Percentiles rank a stretch among this genome's conserved stretches.
These are phyloP conservation scores for Tragopan temminckii DNA, from an alignment of 2,797 vertebrate genomes.

Conservation along the genomic window DNA sequence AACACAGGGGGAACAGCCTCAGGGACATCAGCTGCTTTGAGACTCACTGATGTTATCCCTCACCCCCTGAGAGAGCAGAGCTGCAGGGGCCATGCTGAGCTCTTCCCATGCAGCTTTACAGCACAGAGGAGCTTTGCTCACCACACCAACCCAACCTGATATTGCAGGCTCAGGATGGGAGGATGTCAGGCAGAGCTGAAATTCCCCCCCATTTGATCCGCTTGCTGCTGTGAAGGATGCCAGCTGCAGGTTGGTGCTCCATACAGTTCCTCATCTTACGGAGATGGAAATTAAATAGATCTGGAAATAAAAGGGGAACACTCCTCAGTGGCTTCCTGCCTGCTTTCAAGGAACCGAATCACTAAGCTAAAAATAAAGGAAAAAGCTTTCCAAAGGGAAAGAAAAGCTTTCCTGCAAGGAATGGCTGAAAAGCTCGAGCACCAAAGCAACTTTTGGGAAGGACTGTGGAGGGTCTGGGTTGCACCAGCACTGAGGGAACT, in stretches of 20 bases:
- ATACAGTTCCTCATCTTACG: accelerated
- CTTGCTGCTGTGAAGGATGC: accelerated
- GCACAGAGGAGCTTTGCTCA: background rate
- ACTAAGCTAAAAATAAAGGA: background rate
- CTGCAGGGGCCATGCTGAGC: background rate
- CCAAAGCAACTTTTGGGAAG: background rate
- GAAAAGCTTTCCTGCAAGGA: background rate
- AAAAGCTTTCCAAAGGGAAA: background rate
- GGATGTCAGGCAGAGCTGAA: background rate
- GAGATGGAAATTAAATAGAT: background rate
- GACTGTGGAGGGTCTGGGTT: background rate
- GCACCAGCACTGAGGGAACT: background rate
- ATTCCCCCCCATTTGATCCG: accelerated
- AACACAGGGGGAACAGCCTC: accelerated
- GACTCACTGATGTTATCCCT: background rate
- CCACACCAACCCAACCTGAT: background rate
- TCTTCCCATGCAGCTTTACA: background rate
- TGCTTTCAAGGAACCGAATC: background rate
- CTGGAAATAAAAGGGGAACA: background rate
- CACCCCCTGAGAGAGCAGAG: background rate
- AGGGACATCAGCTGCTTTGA: background rate
- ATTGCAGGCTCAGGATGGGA: background rate
- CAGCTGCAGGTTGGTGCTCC: background rate
- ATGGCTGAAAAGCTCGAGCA: background rate
- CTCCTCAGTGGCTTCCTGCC: background rate